These are phyloP conservation scores for Colletes latitarsis DNA, from an alignment of 1,140 invertebrate species.

Conservation along the genomic window DNA sequence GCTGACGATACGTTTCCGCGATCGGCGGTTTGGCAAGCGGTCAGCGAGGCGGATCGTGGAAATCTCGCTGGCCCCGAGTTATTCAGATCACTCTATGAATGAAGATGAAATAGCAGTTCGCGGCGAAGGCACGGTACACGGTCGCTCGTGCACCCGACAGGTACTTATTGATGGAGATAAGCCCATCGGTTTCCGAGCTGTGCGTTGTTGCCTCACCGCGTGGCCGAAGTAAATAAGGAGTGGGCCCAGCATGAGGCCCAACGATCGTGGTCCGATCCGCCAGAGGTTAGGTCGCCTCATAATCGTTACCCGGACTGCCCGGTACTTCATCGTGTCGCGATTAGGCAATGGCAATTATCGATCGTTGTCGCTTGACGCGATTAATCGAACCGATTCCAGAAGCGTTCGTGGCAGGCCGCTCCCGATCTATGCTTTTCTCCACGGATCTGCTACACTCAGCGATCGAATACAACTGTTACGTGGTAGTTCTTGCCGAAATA, in stretches of 20 bases:
- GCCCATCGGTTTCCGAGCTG: slow-evolving; percentile 50
- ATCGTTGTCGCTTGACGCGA: slow-evolving; percentile 69
- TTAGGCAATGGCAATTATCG: slow-evolving; percentile 73
- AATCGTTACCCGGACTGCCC: slow-evolving; percentile 30
- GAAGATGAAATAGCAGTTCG: slow-evolving; percentile 45
- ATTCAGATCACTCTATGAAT: slow-evolving; percentile 53
- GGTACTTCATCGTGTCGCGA: slow-evolving; percentile 44
- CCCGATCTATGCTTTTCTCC: not conserved
- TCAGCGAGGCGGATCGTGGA: slow-evolving; percentile 3
- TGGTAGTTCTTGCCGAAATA: no score
- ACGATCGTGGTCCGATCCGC: slow-evolving; percentile 38
- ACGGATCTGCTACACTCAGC: no score
- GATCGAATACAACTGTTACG: no score
- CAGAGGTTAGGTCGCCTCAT: slow-evolving; percentile 46
- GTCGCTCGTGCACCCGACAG: slow-evolving; percentile 50
- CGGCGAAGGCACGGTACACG: slow-evolving; percentile 22
- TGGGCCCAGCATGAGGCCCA: slow-evolving; percentile 60
- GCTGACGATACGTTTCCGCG: slow-evolving; percentile 17
- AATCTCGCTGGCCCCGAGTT: not conserved
- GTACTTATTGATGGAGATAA: slow-evolving; percentile 66
- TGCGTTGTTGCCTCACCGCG: slow-evolving; percentile 49
- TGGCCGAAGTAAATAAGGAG: slow-evolving; percentile 52
- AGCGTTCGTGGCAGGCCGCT: slow-evolving; percentile 47
- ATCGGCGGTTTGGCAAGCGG: slow-evolving; percentile 2
- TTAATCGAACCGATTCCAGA: slow-evolving; percentile 70